Evolutionary conservation across 1,140 invertebrate species (phyloP), one percentile per base, ranked within the genome.

Genomic region (Cydia amplana): DNA sequence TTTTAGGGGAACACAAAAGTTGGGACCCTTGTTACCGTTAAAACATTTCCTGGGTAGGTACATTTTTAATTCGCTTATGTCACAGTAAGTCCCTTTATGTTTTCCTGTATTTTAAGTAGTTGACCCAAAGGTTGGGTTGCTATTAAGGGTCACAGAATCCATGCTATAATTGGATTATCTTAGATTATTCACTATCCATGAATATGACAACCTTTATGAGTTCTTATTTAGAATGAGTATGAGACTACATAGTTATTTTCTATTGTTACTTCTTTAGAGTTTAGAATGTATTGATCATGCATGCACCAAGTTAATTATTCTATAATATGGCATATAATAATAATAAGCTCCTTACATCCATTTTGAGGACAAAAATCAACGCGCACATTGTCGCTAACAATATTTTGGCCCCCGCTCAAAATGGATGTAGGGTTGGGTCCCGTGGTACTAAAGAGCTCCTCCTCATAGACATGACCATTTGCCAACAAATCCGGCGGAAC

Each of bases 1-100:
- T 85, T 83, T 83, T 81, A 80, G 72, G 77, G 76, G 75, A 81
- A 81, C 79, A 80, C 75, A 78, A 80, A 83, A 87, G 80, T 82
- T 84, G 65, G n/a, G 28, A 74, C 77, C 78, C 51, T 70, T 72
- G 72, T 75, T 80, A 77, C 32, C 14, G 16, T 16, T 40, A 10
- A 40, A 32, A 74, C 49, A 70, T 43, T 74, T 60, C 23, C 36
- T 70, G 9, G 12, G 46, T 51, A 55, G 5, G 12, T 28, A 73
- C 18, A 73, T 51, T 49, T 73, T 70, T 28, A 46, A 55, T 73
- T 73, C 23, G 43, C 6, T 43, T n/a, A 73, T 73, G 36, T 73
- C 43, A 51, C 46, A 73, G 18, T 43, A 73, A 49, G 18, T 40
- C 32, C 65, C 9, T 43, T 70, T 40, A 70, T 36, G 65, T 70